phyloP scores from a whole-genome alignment of 1,140 invertebrate species.

The Frieseomelitta varia region DNA sequence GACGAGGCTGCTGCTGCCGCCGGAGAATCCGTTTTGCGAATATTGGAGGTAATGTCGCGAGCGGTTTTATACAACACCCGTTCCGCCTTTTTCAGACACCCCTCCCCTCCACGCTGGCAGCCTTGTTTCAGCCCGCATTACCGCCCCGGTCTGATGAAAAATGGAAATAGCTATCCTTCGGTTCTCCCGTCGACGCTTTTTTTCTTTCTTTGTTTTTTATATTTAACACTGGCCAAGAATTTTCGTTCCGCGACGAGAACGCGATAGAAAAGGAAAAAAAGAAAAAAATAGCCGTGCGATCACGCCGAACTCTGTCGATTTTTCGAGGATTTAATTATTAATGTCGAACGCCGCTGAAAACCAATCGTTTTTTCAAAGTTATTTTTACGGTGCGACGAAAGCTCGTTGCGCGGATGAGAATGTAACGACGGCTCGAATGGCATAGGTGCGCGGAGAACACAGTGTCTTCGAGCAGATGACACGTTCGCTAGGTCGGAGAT shows the following conservation, averaged over 20 bases:
- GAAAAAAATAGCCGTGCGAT: background rate
- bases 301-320: background rate
- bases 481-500: conserved; percentile 75
- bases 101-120: conserved; percentile 28
- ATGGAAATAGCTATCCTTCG: conserved; percentile 78
- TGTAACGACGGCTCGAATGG: conserved; percentile 27
- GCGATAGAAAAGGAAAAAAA: no score
- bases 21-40: conserved; percentile 82
- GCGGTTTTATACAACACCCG: conserved; percentile 80
- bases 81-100: conserved; percentile 56
- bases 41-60: conserved; percentile 82
- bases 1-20: conserved; percentile 67
- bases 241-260: background rate
- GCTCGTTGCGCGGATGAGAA: conserved; percentile 1
- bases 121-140: conserved; percentile 54
- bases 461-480: conserved; percentile 77
- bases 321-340: background rate
- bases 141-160: conserved; percentile 76
- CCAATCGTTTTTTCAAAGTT: background rate
- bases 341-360: background rate
- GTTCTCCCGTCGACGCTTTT: conserved; percentile 43
- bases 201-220: conserved; percentile 27
- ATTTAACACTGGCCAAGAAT: conserved; percentile 54
- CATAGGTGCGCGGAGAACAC: conserved; percentile 60
- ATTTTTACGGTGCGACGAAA: background rate